Evolutionary conservation across 2,113 vertebrate genomes (phyloP), one percentile per base, ranked within the genome.

Genomic region (Varanus komodoensis): DNA sequence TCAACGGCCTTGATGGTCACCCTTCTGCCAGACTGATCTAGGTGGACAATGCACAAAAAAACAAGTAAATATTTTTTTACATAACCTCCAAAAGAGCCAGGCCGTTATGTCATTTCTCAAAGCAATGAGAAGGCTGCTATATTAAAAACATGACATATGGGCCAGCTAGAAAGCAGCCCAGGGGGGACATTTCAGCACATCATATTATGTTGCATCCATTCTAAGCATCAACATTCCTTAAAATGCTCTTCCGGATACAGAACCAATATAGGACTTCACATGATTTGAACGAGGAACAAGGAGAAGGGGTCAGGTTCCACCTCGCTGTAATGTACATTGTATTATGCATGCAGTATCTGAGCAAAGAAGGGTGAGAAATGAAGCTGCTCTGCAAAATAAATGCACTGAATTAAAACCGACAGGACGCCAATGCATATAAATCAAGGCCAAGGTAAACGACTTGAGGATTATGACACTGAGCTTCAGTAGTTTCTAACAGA

Each of bases 371-470:
- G 68, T 34, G 8, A 90, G 87, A 95, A 95, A 95, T 89, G 86
- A 92, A 95, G 82, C 82, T 90, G 91, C 82, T 95, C n/a, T n/a
- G 25, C 82, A 93, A 95, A 96, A 95, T 91, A 95, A 96, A 95
- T 94, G 69, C 19, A 94, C 85, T 94, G 38, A 86, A 88, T 93
- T 91, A 92, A 92, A 93, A 93, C 88, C 91, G 91, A 91, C 50
- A 84, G 95, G 89, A 91, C 3, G 50, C 79, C 25, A 1, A 83
- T 94, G 89, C 90, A 91, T 95, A 64, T n/a, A 27, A 89, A 88
- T 74, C 57, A 92, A 92, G 14, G 34, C 15, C n/a, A 87, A 83
- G 79, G 3, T 79, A 50, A 83, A 90, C 15, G 21, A 86, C 2
- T 89, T 86, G 29, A 38, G 14, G 64, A 89, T 88, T 91, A 89